phyloP scores from a whole-genome alignment of 2,797 vertebrate species.

The Labeo calbasu region DNA sequence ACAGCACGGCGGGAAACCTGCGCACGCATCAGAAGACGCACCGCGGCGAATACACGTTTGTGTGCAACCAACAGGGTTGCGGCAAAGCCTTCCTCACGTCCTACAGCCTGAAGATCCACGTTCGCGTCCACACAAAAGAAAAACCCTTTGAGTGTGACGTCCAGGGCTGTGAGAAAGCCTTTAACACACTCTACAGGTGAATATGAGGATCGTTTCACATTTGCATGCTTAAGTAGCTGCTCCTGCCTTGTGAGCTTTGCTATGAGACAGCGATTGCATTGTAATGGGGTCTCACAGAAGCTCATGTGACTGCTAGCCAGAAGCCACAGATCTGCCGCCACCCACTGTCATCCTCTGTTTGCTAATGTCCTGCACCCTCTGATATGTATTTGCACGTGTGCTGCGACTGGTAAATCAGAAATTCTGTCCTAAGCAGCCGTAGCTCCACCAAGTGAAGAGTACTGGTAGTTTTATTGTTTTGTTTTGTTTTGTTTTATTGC shows the following conservation, averaged over 20 bases:
- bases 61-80: conserved; percentile 97
- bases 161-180: conserved; percentile 97
- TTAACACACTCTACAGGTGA: conserved; percentile 96
- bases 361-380: background rate
- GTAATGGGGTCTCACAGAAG: background rate
- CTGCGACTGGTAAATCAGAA: too few relatives aligned
- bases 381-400: background rate
- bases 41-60: conserved; percentile 96
- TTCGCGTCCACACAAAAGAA: conserved; percentile 98
- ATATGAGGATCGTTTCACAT: background rate
- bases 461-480: background rate
- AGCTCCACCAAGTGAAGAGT: background rate
- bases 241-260: background rate
- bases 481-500: background rate
- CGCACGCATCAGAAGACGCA: conserved; percentile 98
- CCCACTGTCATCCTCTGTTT: background rate
- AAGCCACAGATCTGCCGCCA: background rate
- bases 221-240: background rate
- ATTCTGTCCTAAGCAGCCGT: background rate
- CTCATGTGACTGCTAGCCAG: conserved; percentile 19
- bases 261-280: background rate
- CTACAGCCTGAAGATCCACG: conserved; percentile 98
- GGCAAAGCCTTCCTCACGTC: conserved; percentile 99
- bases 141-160: conserved; percentile 99
- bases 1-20: conserved; percentile 97